Evolutionary conservation across 2,888 invertebrate species (phyloP).

Genomic region (Eustalomyia histrio): DNA sequence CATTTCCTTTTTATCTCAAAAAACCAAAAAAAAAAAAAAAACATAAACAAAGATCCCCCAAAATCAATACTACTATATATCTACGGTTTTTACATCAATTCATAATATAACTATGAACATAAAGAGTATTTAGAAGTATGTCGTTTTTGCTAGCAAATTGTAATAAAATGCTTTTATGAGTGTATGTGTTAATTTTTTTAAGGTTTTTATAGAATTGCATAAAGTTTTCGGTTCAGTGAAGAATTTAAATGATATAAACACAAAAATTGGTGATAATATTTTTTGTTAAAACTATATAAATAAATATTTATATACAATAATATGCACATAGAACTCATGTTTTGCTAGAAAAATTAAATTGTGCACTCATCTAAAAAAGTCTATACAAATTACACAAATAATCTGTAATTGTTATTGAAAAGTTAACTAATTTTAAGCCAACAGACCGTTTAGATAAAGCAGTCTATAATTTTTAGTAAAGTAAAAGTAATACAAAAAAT

Average conservation of each 20-base stretch:
- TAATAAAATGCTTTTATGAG: neutral
- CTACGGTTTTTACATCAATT: slow-evolving; percentile 9
- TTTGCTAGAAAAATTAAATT: neutral
- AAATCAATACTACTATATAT: slow-evolving; percentile 9
- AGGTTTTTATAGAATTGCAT: neutral
- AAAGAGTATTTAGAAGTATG: slow-evolving; percentile 28
- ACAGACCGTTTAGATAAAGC: too few relatives aligned
- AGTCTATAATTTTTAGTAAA: too few relatives aligned
- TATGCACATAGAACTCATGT: neutral
- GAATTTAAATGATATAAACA: slow-evolving; percentile 36
- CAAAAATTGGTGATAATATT: slow-evolving; percentile 1
- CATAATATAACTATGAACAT: neutral
- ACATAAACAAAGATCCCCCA: slow-evolving; percentile 22
- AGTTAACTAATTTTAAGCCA: too few relatives aligned
- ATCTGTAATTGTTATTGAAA: too few relatives aligned
- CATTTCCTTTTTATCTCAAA: slow-evolving; percentile 40
- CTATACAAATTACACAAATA: too few relatives aligned
- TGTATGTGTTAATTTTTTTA: neutral
- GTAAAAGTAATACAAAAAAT: too few relatives aligned
- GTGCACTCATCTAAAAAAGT: too few relatives aligned
- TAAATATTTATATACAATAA: slow-evolving; percentile 6
- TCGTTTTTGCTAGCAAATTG: slow-evolving; percentile 24
- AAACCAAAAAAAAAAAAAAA: too few relatives aligned
- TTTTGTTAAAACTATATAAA: slow-evolving; percentile 14
- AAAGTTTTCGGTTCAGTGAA: slow-evolving; percentile 32